Percentiles rank a stretch among this genome's conserved stretches.
Evolutionary conservation across 2,113 vertebrate species (phyloP).

Genomic region (Ellobius talpinus): DNA sequence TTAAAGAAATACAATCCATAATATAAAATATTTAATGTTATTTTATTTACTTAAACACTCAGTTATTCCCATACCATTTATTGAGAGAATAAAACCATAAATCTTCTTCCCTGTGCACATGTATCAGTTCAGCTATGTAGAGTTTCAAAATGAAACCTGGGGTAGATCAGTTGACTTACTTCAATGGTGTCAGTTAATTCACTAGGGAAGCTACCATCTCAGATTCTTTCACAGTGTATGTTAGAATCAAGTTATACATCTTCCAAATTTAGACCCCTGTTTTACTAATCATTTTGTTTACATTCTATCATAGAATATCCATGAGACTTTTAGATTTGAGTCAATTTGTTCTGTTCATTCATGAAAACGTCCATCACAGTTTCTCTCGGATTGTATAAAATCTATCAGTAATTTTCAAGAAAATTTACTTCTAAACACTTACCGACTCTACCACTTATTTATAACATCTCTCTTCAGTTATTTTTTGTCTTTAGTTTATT

Average conservation of each 20-base stretch:
- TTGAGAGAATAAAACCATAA: not conserved
- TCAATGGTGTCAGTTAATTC: not conserved
- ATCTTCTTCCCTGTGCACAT: not conserved
- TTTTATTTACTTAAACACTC: not conserved
- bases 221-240: not conserved
- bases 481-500: not conserved
- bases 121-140: not conserved
- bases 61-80: not conserved
- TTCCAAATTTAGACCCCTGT: not conserved
- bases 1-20: not conserved
- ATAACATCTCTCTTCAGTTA: not conserved
- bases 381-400: not conserved
- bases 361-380: not conserved
- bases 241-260: not conserved
- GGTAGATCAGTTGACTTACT: not conserved
- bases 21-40: not conserved
- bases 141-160: not conserved
- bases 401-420: not conserved
- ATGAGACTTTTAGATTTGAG: not conserved
- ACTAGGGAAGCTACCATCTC: too few relatives aligned
- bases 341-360: not conserved
- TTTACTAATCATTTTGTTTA: not conserved
- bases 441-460: not conserved
- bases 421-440: not conserved
- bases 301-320: not conserved